These are phyloP conservation scores for Epinephelus lanceolatus DNA, from an alignment of 2,113 vertebrate species.

Conservation along the genomic window DNA sequence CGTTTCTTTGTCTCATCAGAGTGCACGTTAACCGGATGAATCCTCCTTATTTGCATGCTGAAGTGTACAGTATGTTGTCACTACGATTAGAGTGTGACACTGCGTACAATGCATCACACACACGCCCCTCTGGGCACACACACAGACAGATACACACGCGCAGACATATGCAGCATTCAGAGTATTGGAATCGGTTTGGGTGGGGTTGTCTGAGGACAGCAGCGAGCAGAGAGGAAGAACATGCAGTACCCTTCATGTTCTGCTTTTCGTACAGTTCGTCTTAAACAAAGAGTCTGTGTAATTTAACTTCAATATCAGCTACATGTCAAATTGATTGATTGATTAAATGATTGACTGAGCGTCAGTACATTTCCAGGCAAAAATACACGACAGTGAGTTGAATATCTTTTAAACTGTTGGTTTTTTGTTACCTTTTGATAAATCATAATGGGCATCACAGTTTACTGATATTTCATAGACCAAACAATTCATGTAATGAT, in stretches of 20 bases:
- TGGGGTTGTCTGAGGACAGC: conserved; percentile 50
- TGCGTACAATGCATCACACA: background rate
- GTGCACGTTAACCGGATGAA: background rate
- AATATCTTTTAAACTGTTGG: background rate
- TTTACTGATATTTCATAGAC: background rate
- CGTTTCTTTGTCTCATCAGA: conserved; percentile 31
- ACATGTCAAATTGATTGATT: background rate
- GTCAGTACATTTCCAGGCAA: background rate
- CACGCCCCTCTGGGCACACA: background rate
- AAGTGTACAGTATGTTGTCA: background rate
- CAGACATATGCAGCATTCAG: background rate
- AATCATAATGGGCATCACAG: background rate
- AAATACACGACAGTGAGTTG: background rate
- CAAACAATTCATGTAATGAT: background rate
- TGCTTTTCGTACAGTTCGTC: background rate
- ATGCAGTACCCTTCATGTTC: background rate
- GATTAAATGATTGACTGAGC: background rate
- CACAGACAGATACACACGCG: background rate
- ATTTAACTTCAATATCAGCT: background rate
- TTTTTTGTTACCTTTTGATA: background rate
- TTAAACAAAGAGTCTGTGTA: conserved; percentile 8
- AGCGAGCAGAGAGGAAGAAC: background rate
- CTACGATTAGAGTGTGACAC: background rate
- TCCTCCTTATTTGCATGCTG: background rate
- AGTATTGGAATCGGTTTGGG: background rate